Conservation (phyloP, 2,113 vertebrate genomes). For the Gobiocypris rarus region DNA sequence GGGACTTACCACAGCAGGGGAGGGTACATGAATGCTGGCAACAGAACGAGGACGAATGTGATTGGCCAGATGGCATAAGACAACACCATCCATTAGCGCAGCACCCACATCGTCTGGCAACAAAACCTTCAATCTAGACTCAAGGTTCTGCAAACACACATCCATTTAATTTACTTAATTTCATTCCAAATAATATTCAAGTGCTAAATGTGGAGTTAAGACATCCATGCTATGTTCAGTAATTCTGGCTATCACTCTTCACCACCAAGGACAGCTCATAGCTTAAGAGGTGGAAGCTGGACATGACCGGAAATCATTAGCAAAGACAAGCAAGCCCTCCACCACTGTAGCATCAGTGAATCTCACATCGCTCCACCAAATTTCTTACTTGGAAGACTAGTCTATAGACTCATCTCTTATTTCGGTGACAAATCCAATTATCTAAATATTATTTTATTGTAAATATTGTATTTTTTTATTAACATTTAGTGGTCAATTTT, state of each 20-base stretch:
- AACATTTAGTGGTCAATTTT: no score
- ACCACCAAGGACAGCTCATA: constrained; percentile 17
- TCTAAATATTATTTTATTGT: no score
- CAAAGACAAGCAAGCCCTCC: background rate
- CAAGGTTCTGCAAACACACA: constrained; percentile 84
- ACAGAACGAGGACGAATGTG: constrained; percentile 97
- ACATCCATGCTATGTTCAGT: background rate
- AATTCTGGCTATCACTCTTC: background rate
- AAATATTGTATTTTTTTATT: no score
- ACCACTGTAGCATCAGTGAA: no score
- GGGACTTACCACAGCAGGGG: constrained; percentile 92
- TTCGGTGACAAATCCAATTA: no score
- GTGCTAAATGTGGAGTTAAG: background rate
- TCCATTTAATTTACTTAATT: background rate
- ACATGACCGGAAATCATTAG: background rate
- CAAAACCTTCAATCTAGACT: constrained; percentile 93
- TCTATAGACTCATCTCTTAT: no score
- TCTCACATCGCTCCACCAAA: no score
- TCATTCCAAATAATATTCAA: background rate
- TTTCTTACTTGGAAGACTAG: no score
- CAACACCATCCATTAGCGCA: constrained; percentile 96
- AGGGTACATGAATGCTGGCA: constrained; percentile 96
- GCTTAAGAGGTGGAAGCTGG: background rate
- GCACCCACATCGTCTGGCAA: constrained; percentile 95
- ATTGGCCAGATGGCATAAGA: constrained; percentile 97